Evolutionary conservation across 2,797 vertebrate genomes (phyloP), one percentile per base, ranked within the genome.

Genomic region (Triplophysa bombifrons): DNA sequence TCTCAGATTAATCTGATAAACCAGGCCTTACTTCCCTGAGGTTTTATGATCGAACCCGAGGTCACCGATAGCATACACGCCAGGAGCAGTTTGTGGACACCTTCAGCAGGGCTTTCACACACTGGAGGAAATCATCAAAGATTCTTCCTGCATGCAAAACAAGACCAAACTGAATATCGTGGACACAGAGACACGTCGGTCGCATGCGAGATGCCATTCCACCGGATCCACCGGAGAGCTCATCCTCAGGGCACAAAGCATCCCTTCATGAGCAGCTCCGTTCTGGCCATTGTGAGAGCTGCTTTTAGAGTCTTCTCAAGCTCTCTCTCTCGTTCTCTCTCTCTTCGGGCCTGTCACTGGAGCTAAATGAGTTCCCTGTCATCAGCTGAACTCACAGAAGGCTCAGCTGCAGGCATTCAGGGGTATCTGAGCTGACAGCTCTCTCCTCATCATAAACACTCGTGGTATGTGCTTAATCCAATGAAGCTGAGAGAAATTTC

Each of bases 351-450:
- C 67, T 80, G 72, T 76, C 76, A 55, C 60, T 58, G 68, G 75
- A 53, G 51, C 88, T 92, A 91, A 94, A 94, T 92, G 88, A 90
- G 87, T 50, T 81, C 87, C 83, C 90, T 93, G 92, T 94, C 87
- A 86, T 83, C 73, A 68, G 72, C 82, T 80, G 84, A 74, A 80
- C 76, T 73, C 81, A 38, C 63, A 84, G 88, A 84, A 88, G 85
- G 87, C 84, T 93, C 93, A 93, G 93, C 93, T 94, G 93, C 81
- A 75, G 80, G 27, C 79, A 85, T 80, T 88, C 80, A 82, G 68
- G 16, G 12, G 11, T 51, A 34, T 19, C 69, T 51, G 60, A 56
- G 58, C 73, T 25, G 46, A 69, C 41, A 74, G 64, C 53, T 55
- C 53, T 8, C 58, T 51, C 66, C 46, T 55, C 44, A 77, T 61